Base-by-base conservation (phyloP, 2,797 vertebrate species). In the Odontamblyopus rebecca region DNA sequence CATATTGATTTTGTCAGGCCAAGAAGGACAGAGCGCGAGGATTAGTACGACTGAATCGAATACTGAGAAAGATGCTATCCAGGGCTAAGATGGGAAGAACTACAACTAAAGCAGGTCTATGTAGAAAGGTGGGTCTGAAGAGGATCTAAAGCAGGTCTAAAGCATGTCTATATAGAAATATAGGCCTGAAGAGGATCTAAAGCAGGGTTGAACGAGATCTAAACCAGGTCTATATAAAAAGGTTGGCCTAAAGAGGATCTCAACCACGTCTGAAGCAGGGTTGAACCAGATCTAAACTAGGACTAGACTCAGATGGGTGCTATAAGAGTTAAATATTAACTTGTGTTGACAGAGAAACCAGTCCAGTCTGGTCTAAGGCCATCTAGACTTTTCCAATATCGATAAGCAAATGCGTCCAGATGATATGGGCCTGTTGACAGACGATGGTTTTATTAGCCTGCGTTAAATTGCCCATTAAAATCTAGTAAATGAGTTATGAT, bases 301-400 rank as follows among this genome's bases (percentile, higher is more conserved):
- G 54, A 9, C 8, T 26, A 53, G 1, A n/a, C 51, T 53, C 51
- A 13, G n/a, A 12, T 5, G 54, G n/a, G 12, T 7, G 6, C n/a
- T 87, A 90, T 91, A 87, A 82, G 62, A 26, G 89, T 91, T 91
- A 93, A 91, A 83, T 80, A 86, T 59, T 59, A 29, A 59, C 57
- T 12, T 7, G 26, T 15, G 57, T 92, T 90, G 91, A 89, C 91
- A 82, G 62, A 77, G 71, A 41, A 66, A 66, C 44, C 26, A 7
- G 61, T 62, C 23, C 61, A 38, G 30, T 38, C 61, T 41, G 61
- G 61, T 35, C 53, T n/a, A 18, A 35, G 16, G 15, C 38, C 2
- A 11, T 41, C 29, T 19, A 5, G 5, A 61, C 16, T 32, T 18
- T 26, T 60, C 13, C 35, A 61, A 61, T 30, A 15, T 32, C 15